Conservation (phyloP, 2,888 invertebrate genomes). For the Tenthredo amoena region DNA sequence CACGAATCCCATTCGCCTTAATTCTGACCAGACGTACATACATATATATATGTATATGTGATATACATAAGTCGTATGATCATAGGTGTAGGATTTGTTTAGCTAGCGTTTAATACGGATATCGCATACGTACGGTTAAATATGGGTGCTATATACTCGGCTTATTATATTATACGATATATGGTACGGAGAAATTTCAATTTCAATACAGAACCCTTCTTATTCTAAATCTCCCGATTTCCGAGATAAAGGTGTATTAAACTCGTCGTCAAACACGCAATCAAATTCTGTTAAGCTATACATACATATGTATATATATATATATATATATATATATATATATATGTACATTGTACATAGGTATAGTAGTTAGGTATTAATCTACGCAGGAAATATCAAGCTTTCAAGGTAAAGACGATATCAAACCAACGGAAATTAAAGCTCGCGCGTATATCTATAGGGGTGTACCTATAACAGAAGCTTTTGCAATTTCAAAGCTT, state of each 20-base stretch:
- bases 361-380: background rate
- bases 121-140: background rate
- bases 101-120: too few species aligned
- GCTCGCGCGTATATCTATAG: background rate
- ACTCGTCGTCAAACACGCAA: background rate
- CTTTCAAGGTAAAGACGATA: background rate
- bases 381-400: background rate
- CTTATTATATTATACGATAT: background rate
- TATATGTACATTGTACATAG: background rate
- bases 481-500: background rate
- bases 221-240: background rate
- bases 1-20: slow-evolving; percentile 17
- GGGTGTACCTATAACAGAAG: background rate
- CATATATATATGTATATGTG: background rate
- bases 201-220: background rate
- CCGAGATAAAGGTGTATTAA: background rate
- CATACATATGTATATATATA: background rate
- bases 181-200: background rate
- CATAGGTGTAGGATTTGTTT: too few species aligned
- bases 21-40: background rate
- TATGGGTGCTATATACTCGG: background rate
- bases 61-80: too few species aligned
- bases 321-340: background rate
- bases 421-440: background rate
- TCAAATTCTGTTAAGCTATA: background rate